Conservation (phyloP, 2,113 vertebrate genomes). For the Caretta caretta region DNA sequence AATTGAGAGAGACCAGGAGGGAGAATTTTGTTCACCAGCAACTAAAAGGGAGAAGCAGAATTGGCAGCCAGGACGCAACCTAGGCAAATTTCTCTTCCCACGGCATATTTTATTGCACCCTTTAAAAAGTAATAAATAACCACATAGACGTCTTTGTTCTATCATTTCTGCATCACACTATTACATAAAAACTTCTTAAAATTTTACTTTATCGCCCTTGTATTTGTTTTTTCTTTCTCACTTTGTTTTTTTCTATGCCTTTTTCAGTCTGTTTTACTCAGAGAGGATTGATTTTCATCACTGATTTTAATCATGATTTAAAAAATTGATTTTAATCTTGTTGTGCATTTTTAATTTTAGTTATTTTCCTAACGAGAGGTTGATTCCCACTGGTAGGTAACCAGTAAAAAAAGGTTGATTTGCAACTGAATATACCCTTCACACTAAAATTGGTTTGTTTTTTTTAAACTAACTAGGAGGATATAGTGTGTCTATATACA, state of each 20-base stretch:
- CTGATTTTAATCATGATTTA: neutral
- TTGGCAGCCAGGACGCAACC: neutral
- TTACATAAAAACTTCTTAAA: too few species aligned
- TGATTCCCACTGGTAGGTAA: neutral
- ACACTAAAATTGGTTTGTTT: neutral
- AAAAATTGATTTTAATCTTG: neutral
- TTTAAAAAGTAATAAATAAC: neutral
- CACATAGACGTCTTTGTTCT: neutral
- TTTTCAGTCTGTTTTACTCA: too few species aligned
- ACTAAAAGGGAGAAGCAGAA: neutral
- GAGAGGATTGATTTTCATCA: neutral
- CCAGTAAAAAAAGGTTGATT: neutral
- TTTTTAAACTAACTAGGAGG: neutral
- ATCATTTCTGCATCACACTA: neutral
- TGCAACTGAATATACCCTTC: neutral
- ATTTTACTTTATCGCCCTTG: too few species aligned
- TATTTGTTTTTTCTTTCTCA: neutral
- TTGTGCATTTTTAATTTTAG: neutral
- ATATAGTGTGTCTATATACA: neutral
- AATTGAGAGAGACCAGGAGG: neutral
- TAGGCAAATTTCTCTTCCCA: neutral
- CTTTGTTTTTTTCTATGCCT: neutral
- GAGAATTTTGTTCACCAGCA: neutral
- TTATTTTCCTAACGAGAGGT: neutral
- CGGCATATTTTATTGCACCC: neutral